Conservation (phyloP, 2,113 vertebrate species). For the Malurus cyaneus region DNA sequence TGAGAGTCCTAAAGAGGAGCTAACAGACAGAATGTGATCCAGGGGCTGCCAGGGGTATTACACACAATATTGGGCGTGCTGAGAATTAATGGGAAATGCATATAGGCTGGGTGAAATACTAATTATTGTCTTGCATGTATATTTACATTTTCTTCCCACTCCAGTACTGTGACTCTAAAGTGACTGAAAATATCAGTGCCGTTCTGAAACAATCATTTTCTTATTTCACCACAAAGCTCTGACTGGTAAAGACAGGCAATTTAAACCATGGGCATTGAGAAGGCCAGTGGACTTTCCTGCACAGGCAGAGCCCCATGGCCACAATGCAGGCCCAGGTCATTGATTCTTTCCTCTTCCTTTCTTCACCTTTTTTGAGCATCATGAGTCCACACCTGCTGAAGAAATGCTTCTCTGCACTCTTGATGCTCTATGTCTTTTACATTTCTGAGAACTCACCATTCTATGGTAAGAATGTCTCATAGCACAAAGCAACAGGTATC, state of each 20-base stretch:
- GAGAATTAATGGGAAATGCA: neutral
- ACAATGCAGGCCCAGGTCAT: neutral
- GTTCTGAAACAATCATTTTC: neutral
- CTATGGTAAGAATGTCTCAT: neutral
- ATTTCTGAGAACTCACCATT: neutral
- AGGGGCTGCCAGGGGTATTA: neutral
- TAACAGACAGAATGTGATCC: neutral
- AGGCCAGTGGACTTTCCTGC: neutral
- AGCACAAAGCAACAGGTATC: neutral
- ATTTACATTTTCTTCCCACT: neutral
- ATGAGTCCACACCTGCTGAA: neutral
- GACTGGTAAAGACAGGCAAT: neutral
- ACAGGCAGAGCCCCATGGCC: neutral
- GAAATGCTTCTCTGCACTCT: neutral
- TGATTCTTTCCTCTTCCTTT: neutral
- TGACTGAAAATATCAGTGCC: neutral
- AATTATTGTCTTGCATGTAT: neutral
- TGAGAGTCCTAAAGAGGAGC: neutral
- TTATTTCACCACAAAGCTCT: neutral
- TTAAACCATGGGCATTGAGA: neutral
- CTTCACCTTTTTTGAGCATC: neutral
- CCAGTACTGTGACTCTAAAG: neutral
- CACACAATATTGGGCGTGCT: neutral
- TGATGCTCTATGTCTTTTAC: neutral
- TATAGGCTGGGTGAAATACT: neutral